A percentile compares a stretch with the other conserved stretches of the same genome.
phyloP scores from a whole-genome alignment of 2,113 vertebrate species.

The Octodon degus region DNA sequence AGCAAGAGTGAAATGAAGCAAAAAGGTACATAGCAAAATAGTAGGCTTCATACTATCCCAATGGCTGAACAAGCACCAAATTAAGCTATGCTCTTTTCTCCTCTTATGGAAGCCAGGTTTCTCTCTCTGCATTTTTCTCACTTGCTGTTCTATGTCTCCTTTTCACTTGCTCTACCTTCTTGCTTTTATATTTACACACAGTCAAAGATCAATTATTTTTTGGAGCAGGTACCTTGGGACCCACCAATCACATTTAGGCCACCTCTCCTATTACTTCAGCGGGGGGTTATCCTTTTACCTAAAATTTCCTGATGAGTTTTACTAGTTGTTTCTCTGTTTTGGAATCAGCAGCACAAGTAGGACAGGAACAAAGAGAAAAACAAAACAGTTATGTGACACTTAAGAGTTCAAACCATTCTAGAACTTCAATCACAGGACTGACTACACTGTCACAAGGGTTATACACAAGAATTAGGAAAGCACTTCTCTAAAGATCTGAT shows the following conservation, averaged over 20 bases:
- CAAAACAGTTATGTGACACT: slow-evolving; percentile 26
- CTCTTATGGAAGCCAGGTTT: neutral
- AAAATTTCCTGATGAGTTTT: slow-evolving; percentile 61
- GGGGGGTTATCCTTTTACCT: neutral
- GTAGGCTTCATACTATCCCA: slow-evolving; percentile 3
- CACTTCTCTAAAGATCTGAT: neutral
- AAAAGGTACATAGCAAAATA: slow-evolving; percentile 42
- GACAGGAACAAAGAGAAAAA: slow-evolving; percentile 60
- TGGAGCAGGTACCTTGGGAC: neutral
- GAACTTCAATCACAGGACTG: neutral
- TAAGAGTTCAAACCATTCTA: neutral
- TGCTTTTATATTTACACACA: slow-evolving; percentile 62
- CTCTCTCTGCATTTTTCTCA: neutral
- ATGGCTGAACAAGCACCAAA: neutral
- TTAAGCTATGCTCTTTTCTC: neutral
- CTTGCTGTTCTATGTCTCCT: neutral
- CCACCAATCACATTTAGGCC: neutral
- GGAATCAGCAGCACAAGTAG: neutral
- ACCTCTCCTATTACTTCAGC: neutral
- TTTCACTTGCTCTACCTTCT: neutral
- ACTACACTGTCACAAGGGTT: neutral
- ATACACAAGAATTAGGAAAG: neutral
- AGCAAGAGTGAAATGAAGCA: slow-evolving; percentile 43
- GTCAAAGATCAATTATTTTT: slow-evolving; percentile 18
- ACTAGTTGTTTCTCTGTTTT: slow-evolving; percentile 46